Conservation (phyloP, 2,888 invertebrate genomes). For the Scrobipalpa costella region DNA sequence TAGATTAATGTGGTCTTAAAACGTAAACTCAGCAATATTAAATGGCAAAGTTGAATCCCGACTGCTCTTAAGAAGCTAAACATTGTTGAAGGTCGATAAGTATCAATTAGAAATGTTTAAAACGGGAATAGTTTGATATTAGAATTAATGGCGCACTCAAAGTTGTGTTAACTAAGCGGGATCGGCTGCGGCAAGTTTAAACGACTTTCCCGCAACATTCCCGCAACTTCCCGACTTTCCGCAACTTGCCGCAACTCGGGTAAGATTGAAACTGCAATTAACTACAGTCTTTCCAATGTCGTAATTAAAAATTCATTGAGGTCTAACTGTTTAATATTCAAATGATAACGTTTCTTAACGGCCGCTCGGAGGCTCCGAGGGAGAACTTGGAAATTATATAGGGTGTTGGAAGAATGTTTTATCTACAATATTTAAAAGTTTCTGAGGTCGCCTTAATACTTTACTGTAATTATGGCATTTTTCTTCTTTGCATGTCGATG, state of each 20-base stretch:
- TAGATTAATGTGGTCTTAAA: too few relatives aligned
- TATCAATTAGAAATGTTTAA: slow-evolving; percentile 25
- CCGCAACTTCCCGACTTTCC: slow-evolving; percentile 9
- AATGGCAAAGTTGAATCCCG: not conserved
- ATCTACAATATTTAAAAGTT: not conserved
- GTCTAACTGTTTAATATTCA: slow-evolving; percentile 18
- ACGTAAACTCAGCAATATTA: too few relatives aligned
- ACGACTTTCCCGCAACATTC: slow-evolving; percentile 31
- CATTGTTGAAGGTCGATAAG: slow-evolving; percentile 5
- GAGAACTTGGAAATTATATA: not conserved
- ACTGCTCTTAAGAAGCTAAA: not conserved
- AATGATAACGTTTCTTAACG: slow-evolving; percentile 14
- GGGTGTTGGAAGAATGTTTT: slow-evolving; percentile 4
- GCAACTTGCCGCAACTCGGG: slow-evolving; percentile 11
- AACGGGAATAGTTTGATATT: slow-evolving; percentile 31
- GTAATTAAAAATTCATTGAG: slow-evolving; percentile 27
- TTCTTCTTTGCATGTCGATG: too few relatives aligned
- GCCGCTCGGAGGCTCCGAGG: not conserved
- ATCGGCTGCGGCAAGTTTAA: slow-evolving; percentile 30
- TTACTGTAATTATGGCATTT: not conserved
- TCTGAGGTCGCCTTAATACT: not conserved
- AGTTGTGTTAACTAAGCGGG: slow-evolving; percentile 28
- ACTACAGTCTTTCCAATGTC: slow-evolving; percentile 34
- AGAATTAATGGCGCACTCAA: slow-evolving; percentile 31
- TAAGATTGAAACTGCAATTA: slow-evolving; percentile 36